Percentiles rank a stretch among this genome's conserved stretches.
phyloP scores from a whole-genome alignment of 2,888 invertebrate genomes.

The Eilema depressum region DNA sequence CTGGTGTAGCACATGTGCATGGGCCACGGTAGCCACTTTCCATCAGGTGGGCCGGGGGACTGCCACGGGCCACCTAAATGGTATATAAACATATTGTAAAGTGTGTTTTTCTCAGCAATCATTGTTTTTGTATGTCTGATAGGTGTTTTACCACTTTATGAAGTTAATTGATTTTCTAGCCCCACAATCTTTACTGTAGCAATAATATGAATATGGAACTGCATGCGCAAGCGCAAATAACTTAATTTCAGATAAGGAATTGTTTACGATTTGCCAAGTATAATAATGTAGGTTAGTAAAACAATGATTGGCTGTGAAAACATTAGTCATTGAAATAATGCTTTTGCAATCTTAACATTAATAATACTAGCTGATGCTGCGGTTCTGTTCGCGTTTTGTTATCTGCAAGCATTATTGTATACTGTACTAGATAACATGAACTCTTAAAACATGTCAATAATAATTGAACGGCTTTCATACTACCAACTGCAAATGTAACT shows the following conservation, averaged over 20 bases:
- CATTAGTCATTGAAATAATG: conserved; percentile 17
- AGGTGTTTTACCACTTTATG: no score
- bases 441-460: no score
- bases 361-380: not conserved
- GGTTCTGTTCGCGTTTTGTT: not conserved
- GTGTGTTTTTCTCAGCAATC: no score
- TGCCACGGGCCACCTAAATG: no score
- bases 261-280: conserved; percentile 19
- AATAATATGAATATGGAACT: not conserved
- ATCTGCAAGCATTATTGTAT: not conserved
- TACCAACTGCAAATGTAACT: no score
- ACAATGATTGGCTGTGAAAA: conserved; percentile 15
- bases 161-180: not conserved
- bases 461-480: no score
- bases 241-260: conserved; percentile 27
- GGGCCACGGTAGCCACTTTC: no score
- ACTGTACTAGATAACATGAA: not conserved
- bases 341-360: conserved; percentile 4
- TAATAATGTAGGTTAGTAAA: conserved; percentile 24
- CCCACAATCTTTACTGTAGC: not conserved
- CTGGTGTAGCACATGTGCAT: no score
- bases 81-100: no score
- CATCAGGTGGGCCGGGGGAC: no score
- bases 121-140: no score
- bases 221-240: conserved; percentile 12